phyloP scores from a whole-genome alignment of 2,888 invertebrate genomes.

The Reticulitermes lucifugus region DNA sequence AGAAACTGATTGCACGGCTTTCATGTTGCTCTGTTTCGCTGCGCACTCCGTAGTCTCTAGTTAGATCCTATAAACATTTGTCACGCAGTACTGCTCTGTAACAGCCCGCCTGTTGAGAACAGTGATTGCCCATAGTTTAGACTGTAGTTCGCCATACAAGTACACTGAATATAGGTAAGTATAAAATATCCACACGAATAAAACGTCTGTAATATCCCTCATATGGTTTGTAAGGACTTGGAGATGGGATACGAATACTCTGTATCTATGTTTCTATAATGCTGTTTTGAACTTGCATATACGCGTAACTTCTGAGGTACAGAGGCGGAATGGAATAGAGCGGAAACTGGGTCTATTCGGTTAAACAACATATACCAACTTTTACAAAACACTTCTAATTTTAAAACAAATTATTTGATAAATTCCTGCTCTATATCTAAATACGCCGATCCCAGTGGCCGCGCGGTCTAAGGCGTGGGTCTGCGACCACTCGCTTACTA shows the following conservation, averaged over 20 bases:
- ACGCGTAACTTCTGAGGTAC: not conserved
- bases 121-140: constrained; percentile 25
- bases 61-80: constrained; percentile 9
- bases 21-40: not conserved
- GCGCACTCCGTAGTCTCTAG: not conserved
- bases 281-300: constrained; percentile 20
- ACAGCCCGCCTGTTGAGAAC: not conserved
- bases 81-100: not conserved
- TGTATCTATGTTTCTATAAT: not conserved
- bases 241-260: constrained; percentile 20
- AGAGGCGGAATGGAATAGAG: constrained; percentile 7
- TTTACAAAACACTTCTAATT: no score
- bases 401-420: no score
- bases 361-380: no score
- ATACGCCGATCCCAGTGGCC: no score
- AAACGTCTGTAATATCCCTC: constrained; percentile 17
- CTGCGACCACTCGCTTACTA: no score
- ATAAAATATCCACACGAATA: constrained; percentile 28
- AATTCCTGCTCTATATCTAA: no score
- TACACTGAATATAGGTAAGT: constrained; percentile 10
- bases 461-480: no score
- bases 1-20: not conserved
- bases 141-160: not conserved
- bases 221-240: constrained; percentile 20
- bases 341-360: no score